Evolutionary conservation across 1,140 invertebrate species (phyloP).

Genomic region (Harlomillsia oculata): DNA sequence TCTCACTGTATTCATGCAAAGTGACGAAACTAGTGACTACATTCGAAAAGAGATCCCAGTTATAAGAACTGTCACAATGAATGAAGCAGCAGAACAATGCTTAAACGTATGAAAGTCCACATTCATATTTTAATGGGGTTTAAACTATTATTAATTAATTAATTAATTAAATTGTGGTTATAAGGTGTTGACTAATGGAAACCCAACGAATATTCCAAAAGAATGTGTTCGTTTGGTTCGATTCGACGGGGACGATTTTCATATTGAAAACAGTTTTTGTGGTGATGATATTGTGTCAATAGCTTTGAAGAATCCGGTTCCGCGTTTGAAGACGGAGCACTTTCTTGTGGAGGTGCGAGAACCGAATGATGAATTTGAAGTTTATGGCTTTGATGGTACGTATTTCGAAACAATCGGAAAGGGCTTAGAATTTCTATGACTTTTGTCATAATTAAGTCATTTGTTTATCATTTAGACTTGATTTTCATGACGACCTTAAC

Average conservation of each 20-base stretch:
- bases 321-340: constrained; percentile 47
- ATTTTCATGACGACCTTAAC: background rate
- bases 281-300: constrained; percentile 47
- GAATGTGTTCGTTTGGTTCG: constrained; percentile 62
- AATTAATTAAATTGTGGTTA: constrained; percentile 23
- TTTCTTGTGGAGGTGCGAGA: constrained; percentile 58
- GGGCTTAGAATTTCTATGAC: background rate
- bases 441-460: background rate
- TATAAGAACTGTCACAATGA: constrained; percentile 12
- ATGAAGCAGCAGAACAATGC: constrained; percentile 9
- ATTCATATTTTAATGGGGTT: background rate
- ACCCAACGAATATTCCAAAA: constrained; percentile 45
- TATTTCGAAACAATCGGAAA: constrained; percentile 3
- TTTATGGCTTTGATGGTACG: constrained; percentile 53
- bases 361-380: constrained; percentile 54
- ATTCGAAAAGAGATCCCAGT: background rate
- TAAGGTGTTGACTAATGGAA: constrained; percentile 50
- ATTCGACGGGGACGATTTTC: constrained; percentile 56
- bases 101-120: constrained; percentile 4
- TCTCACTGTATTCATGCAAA: constrained; percentile 50
- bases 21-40: background rate
- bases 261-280: constrained; percentile 62
- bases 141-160: too few relatives aligned
- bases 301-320: constrained; percentile 44
- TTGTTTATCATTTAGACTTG: background rate